Evolutionary conservation across 1,140 invertebrate genomes (phyloP).

Genomic region (Protaetia brevitarsis): DNA sequence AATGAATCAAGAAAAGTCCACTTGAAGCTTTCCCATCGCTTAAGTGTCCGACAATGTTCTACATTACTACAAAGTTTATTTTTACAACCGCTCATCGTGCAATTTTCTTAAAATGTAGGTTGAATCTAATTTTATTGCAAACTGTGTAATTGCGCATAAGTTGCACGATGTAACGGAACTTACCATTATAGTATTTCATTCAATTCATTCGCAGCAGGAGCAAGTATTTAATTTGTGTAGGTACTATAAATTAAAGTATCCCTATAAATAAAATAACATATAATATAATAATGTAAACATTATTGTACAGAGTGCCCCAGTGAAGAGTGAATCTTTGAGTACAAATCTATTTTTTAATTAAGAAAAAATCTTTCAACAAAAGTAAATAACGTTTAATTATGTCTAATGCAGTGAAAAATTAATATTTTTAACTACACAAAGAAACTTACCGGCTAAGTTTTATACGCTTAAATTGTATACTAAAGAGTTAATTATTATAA

Average conservation of each 20-base stretch:
- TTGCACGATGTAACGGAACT: constrained; percentile 15
- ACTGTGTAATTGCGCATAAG: constrained; percentile 9
- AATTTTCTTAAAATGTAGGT: constrained; percentile 5
- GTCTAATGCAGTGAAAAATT: too few species aligned
- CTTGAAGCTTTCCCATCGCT: neutral
- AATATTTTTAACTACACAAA: too few species aligned
- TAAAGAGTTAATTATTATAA: too few species aligned
- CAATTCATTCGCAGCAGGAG: constrained; percentile 2
- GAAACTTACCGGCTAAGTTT: neutral
- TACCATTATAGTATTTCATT: neutral
- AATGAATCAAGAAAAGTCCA: neutral
- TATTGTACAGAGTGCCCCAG: too few species aligned
- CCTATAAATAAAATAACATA: too few species aligned
- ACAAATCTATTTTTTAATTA: too few species aligned
- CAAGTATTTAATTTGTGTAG: neutral
- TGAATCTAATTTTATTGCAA: constrained; percentile 9
- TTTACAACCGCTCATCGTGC: neutral
- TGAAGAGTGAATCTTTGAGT: too few species aligned
- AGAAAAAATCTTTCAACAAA: too few species aligned
- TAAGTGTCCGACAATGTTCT: neutral
- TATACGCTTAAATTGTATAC: too few species aligned
- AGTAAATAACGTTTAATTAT: too few species aligned
- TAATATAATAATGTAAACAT: too few species aligned
- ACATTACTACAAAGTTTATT: neutral
- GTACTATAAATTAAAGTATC: too few species aligned